Conservation (phyloP, 2,888 invertebrate species). For the Phyllotreta cruciferae region DNA sequence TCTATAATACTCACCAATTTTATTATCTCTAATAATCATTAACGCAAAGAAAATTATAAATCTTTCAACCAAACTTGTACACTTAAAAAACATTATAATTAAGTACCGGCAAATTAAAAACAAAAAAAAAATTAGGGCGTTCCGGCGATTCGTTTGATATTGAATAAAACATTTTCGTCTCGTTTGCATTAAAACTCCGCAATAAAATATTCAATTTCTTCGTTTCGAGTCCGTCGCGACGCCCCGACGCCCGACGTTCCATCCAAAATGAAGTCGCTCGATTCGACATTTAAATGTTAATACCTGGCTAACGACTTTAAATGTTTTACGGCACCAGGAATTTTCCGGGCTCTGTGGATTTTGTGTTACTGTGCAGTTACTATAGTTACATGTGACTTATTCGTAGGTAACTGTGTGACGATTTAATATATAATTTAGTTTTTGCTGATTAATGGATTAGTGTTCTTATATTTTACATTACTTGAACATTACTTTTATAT, state of each 20-base stretch:
- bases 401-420: too few species aligned
- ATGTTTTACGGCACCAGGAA: conserved; percentile 16
- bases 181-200: conserved; percentile 6
- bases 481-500: too few species aligned
- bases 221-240: not conserved
- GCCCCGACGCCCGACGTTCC: not conserved
- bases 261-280: conserved; percentile 5
- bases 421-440: too few species aligned
- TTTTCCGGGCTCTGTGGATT: not conserved
- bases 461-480: too few species aligned
- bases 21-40: too few species aligned
- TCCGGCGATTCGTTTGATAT: not conserved
- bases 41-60: too few species aligned
- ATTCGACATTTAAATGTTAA: conserved; percentile 19
- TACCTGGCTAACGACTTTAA: conserved; percentile 12
- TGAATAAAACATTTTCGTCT: conserved; percentile 8
- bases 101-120: too few species aligned
- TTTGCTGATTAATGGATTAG: too few species aligned
- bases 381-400: too few species aligned
- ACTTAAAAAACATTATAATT: too few species aligned
- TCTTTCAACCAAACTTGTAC: too few species aligned
- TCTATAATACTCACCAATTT: too few species aligned
- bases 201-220: conserved; percentile 11
- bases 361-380: conserved; percentile 10
- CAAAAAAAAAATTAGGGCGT: not conserved